phyloP scores from a whole-genome alignment of 1,140 invertebrate species.

The Brachionus asplanchnoidis region DNA sequence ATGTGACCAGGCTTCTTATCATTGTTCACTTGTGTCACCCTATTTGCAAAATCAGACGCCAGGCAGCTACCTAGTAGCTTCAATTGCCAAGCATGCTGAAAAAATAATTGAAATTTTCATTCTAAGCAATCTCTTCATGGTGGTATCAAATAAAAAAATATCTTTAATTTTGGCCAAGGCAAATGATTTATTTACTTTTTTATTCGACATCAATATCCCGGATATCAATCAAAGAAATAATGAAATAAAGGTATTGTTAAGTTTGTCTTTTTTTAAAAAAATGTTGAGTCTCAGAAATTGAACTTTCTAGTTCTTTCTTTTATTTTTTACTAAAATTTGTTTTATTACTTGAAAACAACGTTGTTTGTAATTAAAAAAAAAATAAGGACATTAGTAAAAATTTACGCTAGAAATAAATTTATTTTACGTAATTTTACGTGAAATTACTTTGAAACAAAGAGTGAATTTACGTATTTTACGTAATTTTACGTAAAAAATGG shows the following conservation, averaged over 20 bases:
- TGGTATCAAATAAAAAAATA: background rate
- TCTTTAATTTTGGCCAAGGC: background rate
- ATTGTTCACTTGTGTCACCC: slow-evolving; percentile 51
- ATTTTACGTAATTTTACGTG: no score
- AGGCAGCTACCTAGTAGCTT: background rate
- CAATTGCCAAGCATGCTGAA: background rate
- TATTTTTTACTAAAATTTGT: no score
- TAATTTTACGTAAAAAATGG: no score
- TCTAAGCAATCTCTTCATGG: background rate
- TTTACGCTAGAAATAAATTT: no score
- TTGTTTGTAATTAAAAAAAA: no score
- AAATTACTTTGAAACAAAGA: no score
- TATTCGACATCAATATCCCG: background rate
- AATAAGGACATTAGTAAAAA: no score
- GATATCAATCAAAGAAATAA: background rate
- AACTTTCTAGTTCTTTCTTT: no score
- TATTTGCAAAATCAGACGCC: slow-evolving; percentile 49
- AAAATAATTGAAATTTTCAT: background rate
- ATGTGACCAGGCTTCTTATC: slow-evolving; percentile 49
- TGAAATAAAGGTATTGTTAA: background rate
- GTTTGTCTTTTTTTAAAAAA: background rate
- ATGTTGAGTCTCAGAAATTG: no score
- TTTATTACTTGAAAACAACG: no score
- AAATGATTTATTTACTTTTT: background rate
- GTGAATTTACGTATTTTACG: no score